Conservation (phyloP, 2,797 vertebrate genomes). For the Intellagama lesueurii region DNA sequence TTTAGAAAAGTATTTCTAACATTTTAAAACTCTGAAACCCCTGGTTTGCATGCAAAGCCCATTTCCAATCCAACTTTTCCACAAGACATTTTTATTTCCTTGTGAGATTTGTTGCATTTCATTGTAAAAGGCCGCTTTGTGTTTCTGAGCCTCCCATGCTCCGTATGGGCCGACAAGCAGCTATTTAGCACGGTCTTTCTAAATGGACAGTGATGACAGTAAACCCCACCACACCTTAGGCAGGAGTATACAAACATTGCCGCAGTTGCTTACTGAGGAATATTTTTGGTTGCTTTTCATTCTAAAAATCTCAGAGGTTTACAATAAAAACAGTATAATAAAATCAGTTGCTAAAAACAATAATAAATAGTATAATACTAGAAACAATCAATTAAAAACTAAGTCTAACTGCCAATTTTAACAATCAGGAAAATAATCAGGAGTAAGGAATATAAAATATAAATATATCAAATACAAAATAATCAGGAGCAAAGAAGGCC, state of each 20-base stretch:
- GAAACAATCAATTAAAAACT: no score
- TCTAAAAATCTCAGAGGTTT: no score
- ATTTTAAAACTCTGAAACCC: conserved; percentile 3
- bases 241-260: background rate
- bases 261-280: background rate
- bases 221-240: background rate
- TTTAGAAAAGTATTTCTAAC: conserved; percentile 13
- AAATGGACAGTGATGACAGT: conserved; percentile 9
- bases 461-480: no score
- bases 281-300: background rate
- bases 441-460: no score
- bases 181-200: conserved; percentile 56
- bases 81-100: conserved; percentile 41
- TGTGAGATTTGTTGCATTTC: conserved; percentile 55
- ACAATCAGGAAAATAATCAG: background rate
- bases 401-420: background rate
- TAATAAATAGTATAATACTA: no score
- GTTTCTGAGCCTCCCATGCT: conserved; percentile 31
- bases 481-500: no score
- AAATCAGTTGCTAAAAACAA: no score
- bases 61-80: conserved; percentile 32
- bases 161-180: conserved; percentile 51
- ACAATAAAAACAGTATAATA: background rate
- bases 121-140: conserved; percentile 53
- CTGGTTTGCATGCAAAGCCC: background rate